Evolutionary conservation across 2,113 vertebrate species (phyloP).

Genomic region (Coptodon bakossiorum): DNA sequence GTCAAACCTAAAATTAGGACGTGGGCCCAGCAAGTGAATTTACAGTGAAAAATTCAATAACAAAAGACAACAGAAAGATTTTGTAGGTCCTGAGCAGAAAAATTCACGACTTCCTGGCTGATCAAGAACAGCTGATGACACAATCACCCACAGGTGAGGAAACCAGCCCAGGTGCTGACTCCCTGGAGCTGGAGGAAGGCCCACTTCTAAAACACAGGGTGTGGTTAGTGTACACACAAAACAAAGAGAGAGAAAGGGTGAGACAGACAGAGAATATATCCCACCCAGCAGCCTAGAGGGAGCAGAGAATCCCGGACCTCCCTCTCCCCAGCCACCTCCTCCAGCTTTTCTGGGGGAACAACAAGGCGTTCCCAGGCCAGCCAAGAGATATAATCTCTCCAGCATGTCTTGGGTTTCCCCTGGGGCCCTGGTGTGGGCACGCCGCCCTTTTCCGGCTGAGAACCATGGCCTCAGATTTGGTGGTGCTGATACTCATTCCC

Average conservation of each 20-base stretch:
- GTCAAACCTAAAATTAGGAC: background rate
- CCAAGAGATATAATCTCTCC: no score
- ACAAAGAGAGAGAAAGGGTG: background rate
- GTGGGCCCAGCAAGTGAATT: background rate
- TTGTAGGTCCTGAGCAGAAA: background rate
- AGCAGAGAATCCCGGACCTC: background rate
- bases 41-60: background rate
- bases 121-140: background rate
- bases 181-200: background rate
- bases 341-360: background rate
- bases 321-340: background rate
- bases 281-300: background rate
- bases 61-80: background rate
- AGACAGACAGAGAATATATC: background rate
- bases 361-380: background rate
- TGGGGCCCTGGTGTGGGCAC: no score
- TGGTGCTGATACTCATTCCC: no score
- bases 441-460: no score
- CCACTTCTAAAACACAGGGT: background rate
- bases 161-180: background rate
- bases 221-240: background rate
- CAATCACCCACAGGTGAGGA: background rate
- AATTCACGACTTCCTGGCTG: background rate
- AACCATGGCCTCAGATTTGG: no score
- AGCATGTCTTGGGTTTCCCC: no score